Conservation (phyloP, 2,888 invertebrate species). For the Drosophila prostipennis region DNA sequence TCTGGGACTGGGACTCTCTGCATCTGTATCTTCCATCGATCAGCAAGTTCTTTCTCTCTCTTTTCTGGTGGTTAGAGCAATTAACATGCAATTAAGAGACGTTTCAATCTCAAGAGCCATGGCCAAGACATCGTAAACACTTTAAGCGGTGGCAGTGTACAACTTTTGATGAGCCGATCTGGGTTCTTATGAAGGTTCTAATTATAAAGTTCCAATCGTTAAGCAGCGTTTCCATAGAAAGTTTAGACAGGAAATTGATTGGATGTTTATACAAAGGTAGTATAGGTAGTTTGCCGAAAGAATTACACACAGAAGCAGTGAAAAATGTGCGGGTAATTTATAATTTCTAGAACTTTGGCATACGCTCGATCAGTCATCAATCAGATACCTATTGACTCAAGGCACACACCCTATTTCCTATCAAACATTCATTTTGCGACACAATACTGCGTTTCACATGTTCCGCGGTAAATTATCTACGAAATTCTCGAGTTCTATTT, state of each 20-base stretch:
- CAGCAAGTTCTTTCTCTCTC: constrained; percentile 37
- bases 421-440: background rate
- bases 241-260: constrained; percentile 38
- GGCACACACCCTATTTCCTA: constrained; percentile 17
- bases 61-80: constrained; percentile 64
- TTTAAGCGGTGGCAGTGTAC: constrained; percentile 12
- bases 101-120: constrained; percentile 72
- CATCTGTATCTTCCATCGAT: constrained; percentile 60
- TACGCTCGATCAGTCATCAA: constrained; percentile 13
- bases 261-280: constrained; percentile 10
- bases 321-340: constrained; percentile 5
- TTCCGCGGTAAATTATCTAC: background rate
- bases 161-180: constrained; percentile 30
- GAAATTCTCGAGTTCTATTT: constrained; percentile 8
- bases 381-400: constrained; percentile 12
- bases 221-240: constrained; percentile 49
- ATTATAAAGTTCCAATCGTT: constrained; percentile 33
- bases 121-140: constrained; percentile 48
- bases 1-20: constrained; percentile 12
- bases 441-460: background rate
- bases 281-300: background rate
- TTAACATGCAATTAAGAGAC: constrained; percentile 81
- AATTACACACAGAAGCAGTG: constrained; percentile 19
- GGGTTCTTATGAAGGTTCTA: constrained; percentile 28
- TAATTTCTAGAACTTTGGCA: constrained; percentile 6